phyloP scores from a whole-genome alignment of 2,797 vertebrate species.

The Philypnodon macrostomus region DNA sequence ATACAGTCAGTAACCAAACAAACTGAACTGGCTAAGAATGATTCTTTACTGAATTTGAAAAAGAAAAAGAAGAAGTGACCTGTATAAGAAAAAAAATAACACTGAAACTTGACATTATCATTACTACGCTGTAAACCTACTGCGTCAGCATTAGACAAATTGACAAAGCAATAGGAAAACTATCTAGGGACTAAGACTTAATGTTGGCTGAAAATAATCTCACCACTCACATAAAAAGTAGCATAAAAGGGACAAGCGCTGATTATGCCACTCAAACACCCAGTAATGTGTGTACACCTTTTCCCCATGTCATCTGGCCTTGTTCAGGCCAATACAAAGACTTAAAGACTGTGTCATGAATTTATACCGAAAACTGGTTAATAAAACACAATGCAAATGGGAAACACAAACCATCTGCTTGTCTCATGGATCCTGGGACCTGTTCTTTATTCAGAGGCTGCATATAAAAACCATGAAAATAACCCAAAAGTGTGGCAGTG shows the following conservation, averaged over 20 bases:
- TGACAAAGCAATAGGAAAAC: no score
- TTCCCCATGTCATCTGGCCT: conserved; percentile 44
- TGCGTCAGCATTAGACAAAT: no score
- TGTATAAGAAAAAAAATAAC: no score
- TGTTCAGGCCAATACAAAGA: conserved; percentile 31
- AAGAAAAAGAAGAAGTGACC: no score
- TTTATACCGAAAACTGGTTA: conserved; percentile 68
- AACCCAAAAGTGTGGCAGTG: conserved; percentile 32
- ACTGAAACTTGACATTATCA: no score
- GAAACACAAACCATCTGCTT: conserved; percentile 77
- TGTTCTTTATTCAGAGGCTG: conserved; percentile 41
- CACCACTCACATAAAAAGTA: no score
- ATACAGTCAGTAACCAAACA: no score
- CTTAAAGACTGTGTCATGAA: conserved; percentile 54
- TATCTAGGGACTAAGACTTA: no score
- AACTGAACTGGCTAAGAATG: no score
- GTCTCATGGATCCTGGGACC: conserved; percentile 57
- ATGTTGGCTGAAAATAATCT: neutral
- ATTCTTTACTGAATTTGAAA: no score
- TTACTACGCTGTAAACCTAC: no score
- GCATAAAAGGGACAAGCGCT: no score
- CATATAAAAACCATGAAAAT: conserved; percentile 51
- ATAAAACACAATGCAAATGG: conserved; percentile 73
- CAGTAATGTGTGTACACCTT: conserved; percentile 50
- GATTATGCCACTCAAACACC: conserved; percentile 45